phyloP scores from a whole-genome alignment of 2,888 invertebrate genomes.

The Microchrysa polita region DNA sequence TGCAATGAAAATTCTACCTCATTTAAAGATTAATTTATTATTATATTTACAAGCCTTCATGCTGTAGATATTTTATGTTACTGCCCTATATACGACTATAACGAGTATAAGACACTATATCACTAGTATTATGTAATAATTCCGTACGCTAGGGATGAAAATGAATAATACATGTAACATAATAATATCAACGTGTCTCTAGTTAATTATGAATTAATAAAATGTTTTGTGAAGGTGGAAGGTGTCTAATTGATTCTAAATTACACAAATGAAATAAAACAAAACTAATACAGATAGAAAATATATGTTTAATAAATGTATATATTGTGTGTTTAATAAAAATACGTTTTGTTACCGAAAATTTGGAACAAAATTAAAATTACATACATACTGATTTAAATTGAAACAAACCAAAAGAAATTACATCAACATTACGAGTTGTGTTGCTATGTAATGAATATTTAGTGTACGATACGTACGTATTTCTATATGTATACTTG shows the following conservation, averaged over 20 bases:
- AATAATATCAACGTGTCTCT: constrained; percentile 7
- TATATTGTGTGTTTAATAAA: no score
- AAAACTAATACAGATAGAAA: no score
- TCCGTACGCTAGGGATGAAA: not conserved
- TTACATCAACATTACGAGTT: no score
- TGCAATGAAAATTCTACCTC: not conserved
- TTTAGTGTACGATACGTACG: constrained; percentile 8
- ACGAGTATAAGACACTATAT: no score
- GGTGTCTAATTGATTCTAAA: not conserved
- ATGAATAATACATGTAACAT: not conserved
- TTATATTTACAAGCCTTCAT: constrained; percentile 44
- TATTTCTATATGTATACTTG: constrained; percentile 26
- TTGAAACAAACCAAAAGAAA: no score
- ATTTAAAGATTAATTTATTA: constrained; percentile 20
- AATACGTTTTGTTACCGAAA: no score
- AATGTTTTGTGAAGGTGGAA: no score
- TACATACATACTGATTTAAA: no score
- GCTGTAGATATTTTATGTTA: constrained; percentile 3
- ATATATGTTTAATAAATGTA: no score
- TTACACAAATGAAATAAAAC: not conserved
- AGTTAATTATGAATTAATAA: constrained; percentile 14
- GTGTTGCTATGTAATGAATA: constrained; percentile 3
- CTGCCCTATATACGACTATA: constrained; percentile 18
- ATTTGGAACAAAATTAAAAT: no score
- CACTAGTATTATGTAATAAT: constrained; percentile 9